A percentile compares a stretch with the other conserved stretches of the same genome.
These are phyloP conservation scores for Daubentonia madagascariensis DNA, from an alignment of 2,113 vertebrate genomes.

Conservation along the genomic window DNA sequence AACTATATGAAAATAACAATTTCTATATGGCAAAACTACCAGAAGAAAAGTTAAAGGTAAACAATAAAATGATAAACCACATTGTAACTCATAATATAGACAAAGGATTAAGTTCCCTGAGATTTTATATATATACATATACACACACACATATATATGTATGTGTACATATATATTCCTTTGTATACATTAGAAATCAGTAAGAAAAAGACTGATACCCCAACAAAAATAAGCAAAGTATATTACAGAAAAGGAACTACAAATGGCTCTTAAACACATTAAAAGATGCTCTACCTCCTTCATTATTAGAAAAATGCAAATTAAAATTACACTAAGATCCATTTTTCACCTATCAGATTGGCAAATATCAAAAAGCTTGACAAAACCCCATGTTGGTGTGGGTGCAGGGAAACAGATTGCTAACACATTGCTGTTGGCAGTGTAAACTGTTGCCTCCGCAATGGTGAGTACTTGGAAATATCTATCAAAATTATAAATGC, in stretches of 20 bases:
- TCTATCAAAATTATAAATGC: background rate
- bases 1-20: background rate
- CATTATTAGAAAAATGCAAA: background rate
- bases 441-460: background rate
- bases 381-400: background rate
- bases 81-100: background rate
- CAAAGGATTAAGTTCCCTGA: background rate
- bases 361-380: background rate
- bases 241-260: background rate
- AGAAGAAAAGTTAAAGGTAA: background rate
- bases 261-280: background rate
- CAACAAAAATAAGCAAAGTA: background rate
- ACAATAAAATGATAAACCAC: background rate
- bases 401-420: background rate
- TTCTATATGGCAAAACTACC: background rate
- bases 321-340: background rate
- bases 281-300: background rate
- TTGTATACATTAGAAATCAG: background rate
- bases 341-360: background rate
- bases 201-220: background rate
- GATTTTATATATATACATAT: background rate
- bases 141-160: background rate
- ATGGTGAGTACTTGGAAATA: background rate
- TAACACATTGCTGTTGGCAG: background rate
- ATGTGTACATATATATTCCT: background rate